Conservation (phyloP, 37 sponge, comb jelly and placozoan genomes). For the Theonella swinhoei region DNA sequence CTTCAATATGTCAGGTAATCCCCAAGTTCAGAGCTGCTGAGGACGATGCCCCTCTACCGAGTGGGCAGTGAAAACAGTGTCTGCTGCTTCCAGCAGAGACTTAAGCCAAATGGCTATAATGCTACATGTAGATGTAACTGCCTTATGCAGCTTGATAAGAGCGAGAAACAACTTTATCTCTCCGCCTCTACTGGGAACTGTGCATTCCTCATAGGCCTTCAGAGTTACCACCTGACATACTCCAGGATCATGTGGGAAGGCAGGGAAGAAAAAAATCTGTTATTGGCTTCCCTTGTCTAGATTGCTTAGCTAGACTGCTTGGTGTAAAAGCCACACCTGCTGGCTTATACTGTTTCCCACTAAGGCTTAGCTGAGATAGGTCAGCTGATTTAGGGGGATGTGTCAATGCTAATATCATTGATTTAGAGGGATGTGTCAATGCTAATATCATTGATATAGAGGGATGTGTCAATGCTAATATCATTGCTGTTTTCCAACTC, state of each 20-base stretch:
- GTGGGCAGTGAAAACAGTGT: constrained; percentile 1
- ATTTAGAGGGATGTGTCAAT: constrained; percentile 33
- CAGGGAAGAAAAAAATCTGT: constrained; percentile 26
- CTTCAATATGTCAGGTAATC: constrained; percentile 34
- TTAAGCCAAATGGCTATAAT: neutral
- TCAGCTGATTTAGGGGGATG: constrained; percentile 35
- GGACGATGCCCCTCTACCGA: constrained; percentile 6
- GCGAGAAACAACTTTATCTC: constrained; percentile 38
- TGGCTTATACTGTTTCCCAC: neutral
- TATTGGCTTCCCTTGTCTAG: constrained; percentile 8
- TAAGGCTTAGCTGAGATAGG: constrained; percentile 25
- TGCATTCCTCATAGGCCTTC: constrained; percentile 14
- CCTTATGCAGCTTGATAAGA: constrained; percentile 15
- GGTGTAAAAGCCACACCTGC: constrained; percentile 13
- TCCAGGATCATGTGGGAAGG: neutral
- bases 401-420: constrained; percentile 23
- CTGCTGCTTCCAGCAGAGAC: constrained; percentile 11
- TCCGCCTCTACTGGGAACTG: neutral
- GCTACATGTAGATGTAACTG: constrained; percentile 22
- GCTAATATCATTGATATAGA: constrained; percentile 29
- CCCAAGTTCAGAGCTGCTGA: constrained; percentile 27
- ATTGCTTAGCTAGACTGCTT: constrained; percentile 15
- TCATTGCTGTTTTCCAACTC: constrained; percentile 31
- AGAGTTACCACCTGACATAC: constrained; percentile 35
- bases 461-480: constrained; percentile 37